Percentiles rank a stretch among this genome's conserved stretches.
phyloP scores from a whole-genome alignment of 2,797 vertebrate species.

The Tiaroga cobitis region DNA sequence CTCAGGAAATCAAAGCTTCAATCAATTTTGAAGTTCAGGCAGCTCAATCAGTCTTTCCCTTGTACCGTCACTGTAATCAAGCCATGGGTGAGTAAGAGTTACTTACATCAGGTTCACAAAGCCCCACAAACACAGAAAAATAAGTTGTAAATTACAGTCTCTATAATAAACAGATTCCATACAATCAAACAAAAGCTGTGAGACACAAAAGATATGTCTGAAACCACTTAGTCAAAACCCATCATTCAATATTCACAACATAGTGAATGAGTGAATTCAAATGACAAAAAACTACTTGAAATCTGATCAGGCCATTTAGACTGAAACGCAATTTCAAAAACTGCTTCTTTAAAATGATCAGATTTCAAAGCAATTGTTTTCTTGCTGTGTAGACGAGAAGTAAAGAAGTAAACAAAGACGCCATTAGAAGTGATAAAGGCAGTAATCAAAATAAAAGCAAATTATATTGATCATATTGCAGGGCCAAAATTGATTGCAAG shows the following conservation, averaged over 20 bases:
- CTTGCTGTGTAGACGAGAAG: not conserved
- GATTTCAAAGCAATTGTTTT: not conserved
- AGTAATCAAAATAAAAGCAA: not conserved
- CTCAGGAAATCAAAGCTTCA: constrained; percentile 10
- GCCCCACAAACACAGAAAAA: not conserved
- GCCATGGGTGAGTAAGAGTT: not conserved
- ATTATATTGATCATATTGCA: constrained; percentile 3
- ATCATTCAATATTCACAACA: not conserved
- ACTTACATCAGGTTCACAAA: constrained; percentile 14
- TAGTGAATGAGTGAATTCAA: not conserved
- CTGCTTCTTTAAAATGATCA: not conserved
- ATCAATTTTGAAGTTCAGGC: constrained; percentile 20
- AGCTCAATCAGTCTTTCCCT: constrained; percentile 7
- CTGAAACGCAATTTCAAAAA: not conserved
- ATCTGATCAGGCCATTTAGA: not conserved
- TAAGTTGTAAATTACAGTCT: not conserved
- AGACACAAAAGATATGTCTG: not conserved
- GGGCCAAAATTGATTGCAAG: constrained; percentile 3
- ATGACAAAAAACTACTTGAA: not conserved
- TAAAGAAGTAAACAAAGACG: not conserved
- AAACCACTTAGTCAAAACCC: not conserved
- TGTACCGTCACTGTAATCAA: constrained; percentile 20
- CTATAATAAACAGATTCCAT: not conserved
- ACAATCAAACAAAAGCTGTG: not conserved
- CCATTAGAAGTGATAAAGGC: constrained; percentile 5